Conservation (phyloP, 2,113 vertebrate species). For the Panurus biarmicus region DNA sequence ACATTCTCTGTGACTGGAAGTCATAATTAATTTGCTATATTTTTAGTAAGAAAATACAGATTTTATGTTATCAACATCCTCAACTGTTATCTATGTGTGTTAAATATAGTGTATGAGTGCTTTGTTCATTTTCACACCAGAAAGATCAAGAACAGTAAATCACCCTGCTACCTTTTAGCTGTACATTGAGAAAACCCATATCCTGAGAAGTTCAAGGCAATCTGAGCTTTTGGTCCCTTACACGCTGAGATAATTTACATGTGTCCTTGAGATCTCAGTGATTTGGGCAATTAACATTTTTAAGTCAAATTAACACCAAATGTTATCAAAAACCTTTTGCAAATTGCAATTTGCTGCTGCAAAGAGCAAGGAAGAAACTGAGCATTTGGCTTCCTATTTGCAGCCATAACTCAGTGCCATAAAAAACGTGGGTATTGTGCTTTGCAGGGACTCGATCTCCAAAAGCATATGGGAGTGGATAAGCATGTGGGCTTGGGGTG, state of each 20-base stretch:
- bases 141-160: background rate
- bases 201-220: background rate
- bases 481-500: background rate
- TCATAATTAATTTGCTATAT: background rate
- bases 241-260: slow-evolving; percentile 16
- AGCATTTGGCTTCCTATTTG: slow-evolving; percentile 16
- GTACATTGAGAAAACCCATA: background rate
- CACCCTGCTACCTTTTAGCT: background rate
- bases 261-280: slow-evolving; percentile 3
- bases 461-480: background rate
- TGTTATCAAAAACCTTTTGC: slow-evolving; percentile 19
- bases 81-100: background rate
- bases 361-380: background rate
- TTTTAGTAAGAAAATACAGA: background rate
- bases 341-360: slow-evolving; percentile 9
- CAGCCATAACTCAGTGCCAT: background rate
- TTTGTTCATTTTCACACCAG: background rate
- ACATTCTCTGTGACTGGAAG: background rate
- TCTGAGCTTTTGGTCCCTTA: background rate
- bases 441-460: background rate
- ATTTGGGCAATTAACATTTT: slow-evolving; percentile 27
- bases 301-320: slow-evolving; percentile 38
- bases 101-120: background rate
- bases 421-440: background rate
- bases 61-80: background rate